Percentiles rank a stretch among this genome's conserved stretches.
Conservation (phyloP, 1,140 invertebrate genomes). For the Mesaphorura yosii region DNA sequence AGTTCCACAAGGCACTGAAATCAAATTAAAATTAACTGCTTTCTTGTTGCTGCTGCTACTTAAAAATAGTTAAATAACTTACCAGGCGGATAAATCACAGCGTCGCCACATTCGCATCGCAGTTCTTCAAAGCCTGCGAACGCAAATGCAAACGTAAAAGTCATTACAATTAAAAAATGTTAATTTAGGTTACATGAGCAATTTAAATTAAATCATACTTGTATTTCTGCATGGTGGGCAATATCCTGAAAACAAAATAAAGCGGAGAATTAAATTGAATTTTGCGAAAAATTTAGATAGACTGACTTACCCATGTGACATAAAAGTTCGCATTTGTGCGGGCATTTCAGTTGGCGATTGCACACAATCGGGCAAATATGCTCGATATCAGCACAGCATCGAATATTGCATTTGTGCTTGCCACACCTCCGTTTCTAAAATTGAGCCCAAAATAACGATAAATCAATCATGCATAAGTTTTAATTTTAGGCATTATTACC, state of each 20-base stretch:
- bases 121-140: conserved; percentile 80
- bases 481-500: conserved; percentile 40
- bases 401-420: conserved; percentile 74
- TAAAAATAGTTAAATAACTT: conserved; percentile 44
- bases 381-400: conserved; percentile 73
- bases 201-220: too few species aligned
- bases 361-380: conserved; percentile 76
- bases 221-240: too few species aligned
- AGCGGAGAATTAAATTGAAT: not conserved
- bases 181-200: too few species aligned
- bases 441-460: conserved; percentile 18
- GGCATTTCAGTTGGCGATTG: conserved; percentile 44
- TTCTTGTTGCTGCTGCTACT: not conserved
- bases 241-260: too few species aligned
- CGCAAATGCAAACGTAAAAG: too few species aligned
- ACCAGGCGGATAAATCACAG: conserved; percentile 76
- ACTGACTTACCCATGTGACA: conserved; percentile 77
- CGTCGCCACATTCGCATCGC: conserved; percentile 76
- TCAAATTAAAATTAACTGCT: not conserved
- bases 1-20: conserved; percentile 50
- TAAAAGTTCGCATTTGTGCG: not conserved
- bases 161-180: too few species aligned
- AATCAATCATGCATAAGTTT: conserved; percentile 1
- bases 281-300: conserved; percentile 35
- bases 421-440: conserved; percentile 64